These are phyloP conservation scores for Dasypogon diadema DNA, from an alignment of 2,888 invertebrate species.

Conservation along the genomic window DNA sequence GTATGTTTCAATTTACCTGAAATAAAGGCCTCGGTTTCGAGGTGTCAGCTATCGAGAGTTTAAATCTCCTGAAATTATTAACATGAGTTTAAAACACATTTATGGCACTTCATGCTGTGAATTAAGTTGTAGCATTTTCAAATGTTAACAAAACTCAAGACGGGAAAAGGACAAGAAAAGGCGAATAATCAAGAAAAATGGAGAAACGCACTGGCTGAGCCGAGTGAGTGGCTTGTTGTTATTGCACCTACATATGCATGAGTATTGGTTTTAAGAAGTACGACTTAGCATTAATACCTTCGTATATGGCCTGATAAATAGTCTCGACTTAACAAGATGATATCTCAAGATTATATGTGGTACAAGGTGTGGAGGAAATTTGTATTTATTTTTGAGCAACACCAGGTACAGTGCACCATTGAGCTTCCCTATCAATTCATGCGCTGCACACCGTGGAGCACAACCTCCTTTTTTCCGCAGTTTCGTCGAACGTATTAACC, in stretches of 20 bases:
- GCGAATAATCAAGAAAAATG: constrained; percentile 50
- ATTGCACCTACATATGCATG: background rate
- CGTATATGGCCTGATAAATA: constrained; percentile 54
- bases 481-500: constrained; percentile 39
- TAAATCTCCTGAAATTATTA: constrained; percentile 64
- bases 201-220: constrained; percentile 4
- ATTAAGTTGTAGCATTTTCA: constrained; percentile 63
- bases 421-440: constrained; percentile 34
- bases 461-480: constrained; percentile 10
- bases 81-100: constrained; percentile 68
- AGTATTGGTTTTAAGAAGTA: constrained; percentile 37
- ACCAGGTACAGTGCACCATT: constrained; percentile 34
- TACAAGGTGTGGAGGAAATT: constrained; percentile 58
- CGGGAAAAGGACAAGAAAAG: constrained; percentile 36
- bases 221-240: background rate
- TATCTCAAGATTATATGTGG: constrained; percentile 58
- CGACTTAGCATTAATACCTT: constrained; percentile 38
- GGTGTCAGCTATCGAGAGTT: constrained; percentile 53
- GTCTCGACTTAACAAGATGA: constrained; percentile 60
- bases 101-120: constrained; percentile 67
- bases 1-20: constrained; percentile 39
- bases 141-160: constrained; percentile 49
- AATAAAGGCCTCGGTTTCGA: constrained; percentile 21
- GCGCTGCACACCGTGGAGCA: background rate
- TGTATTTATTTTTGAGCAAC: constrained; percentile 54